phyloP scores from a whole-genome alignment of 2,113 vertebrate genomes.

The Narcine bancroftii region DNA sequence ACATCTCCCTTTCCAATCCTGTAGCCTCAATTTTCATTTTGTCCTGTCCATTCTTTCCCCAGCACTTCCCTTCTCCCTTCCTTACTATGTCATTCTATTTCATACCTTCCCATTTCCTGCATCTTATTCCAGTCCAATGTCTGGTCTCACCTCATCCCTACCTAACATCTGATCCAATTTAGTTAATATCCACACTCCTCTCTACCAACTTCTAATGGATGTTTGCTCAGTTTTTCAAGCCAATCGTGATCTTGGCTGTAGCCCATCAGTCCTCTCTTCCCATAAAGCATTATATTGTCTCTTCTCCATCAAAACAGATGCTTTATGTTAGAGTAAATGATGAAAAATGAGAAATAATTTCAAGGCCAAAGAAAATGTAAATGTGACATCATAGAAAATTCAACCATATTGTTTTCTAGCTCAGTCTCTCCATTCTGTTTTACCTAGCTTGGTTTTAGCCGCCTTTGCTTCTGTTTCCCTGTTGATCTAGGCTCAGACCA shows the following conservation, averaged over 20 bases:
- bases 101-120: neutral
- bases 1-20: neutral
- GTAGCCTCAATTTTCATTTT: too few species aligned
- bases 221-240: neutral
- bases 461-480: neutral
- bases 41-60: neutral
- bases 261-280: neutral
- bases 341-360: neutral
- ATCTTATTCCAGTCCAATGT: neutral
- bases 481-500: constrained; percentile 55
- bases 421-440: neutral
- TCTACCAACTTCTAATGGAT: neutral
- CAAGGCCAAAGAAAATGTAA: neutral
- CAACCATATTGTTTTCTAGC: neutral
- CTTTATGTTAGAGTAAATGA: neutral
- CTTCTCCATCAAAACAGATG: neutral
- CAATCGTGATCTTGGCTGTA: neutral
- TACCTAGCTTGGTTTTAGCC: neutral
- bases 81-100: too few species aligned
- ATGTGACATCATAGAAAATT: neutral
- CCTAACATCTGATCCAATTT: neutral
- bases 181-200: neutral
- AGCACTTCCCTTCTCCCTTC: neutral
- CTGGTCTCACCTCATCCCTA: too few species aligned
- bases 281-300: neutral